Evolutionary conservation across 2,797 vertebrate species (phyloP), one percentile per base, ranked within the genome.

Genomic region (Centroberyx gerrardi): DNA sequence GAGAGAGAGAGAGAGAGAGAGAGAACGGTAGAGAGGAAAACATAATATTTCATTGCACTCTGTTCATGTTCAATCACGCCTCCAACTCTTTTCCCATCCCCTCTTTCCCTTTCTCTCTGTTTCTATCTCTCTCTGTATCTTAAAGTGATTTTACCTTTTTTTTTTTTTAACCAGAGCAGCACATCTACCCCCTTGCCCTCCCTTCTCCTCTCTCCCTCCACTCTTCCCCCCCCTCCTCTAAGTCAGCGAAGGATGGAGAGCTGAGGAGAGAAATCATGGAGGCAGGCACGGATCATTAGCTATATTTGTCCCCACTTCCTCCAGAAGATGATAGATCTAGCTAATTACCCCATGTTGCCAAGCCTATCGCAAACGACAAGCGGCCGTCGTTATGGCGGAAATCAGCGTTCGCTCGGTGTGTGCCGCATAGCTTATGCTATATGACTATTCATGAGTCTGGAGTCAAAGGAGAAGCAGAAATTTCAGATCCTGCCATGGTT

Each of bases 261-360:
- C 86, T 72, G 83, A 89, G 88, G 90, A 85, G 84, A 89, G 92
- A 91, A 95, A 94, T 94, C 92, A 89, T 85, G 82, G 90, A 91
- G 90, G 92, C 91, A 90, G 93, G 82, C 92, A 93, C 61, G 90
- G 92, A 93, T 95, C 93, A 94, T 95, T 93, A 95, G 93, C 86
- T 89, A 87, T 92, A 94, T 93, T 93, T 92, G 93, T 95, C 91
- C 91, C 87, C 87, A 90, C 90, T 94, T 94, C 93, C 93, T 94
- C 91, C 90, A 90, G 91, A 90, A 94, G 92, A 94, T 93, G 93
- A 95, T 93, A 92, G 90, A 95, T 95, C 87, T 87, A 73, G 88
- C 87, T 95, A 94, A 95, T 95, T 95, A 93, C 89, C 89, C 87
- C 88, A 87, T 85, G 88, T 88, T 89, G 87, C 92, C 92, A 87